Evolutionary conservation across 2,113 vertebrate genomes (phyloP), one percentile per base, ranked within the genome.

Genomic region (Cyrtonyx montezumae): DNA sequence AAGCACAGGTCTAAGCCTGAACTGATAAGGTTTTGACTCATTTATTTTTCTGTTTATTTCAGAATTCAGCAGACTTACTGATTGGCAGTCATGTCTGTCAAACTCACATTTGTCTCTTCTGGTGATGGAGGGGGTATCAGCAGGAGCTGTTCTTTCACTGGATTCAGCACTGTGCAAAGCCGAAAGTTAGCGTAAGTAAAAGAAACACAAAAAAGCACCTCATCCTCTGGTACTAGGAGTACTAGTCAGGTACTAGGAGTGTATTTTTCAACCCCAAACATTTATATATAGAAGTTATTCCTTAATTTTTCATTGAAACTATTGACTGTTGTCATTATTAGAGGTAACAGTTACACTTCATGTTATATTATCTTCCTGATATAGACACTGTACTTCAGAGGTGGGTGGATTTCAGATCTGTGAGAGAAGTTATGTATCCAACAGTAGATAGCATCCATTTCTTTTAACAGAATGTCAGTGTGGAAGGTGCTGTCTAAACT

Each of bases 81-180:
- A 26, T 21, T 4, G 26, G 53, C 62, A 70, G 21, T 53, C 95
- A 98, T 98, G 98, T 98, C 98, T 0, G 98, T 98, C 89, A 97
- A 98, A 37, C 84, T 98, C 88, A 98, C 97, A 1, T 98, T 98
- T 36, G 95, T 97, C 86, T 98, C 98, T 77, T 94, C 98, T 0
- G 94, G 96, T 58, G 98, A 98, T 0, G 96, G 97, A n/a, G 97
- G 91, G 13, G 91, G 92, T 8, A 93, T 98, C 95, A 97, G 97
- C 84, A 97, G 98, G 74, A 98, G 98, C 21, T 97, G 97, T 69
- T 98, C 98, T 92, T 98, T 98, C 32, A 97, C 98, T 0, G 98
- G 98, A 19, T 98, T 98, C 96, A 97, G 98, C 95, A 97, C 95
- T 0, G n/a, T 97, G 9, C 98, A 98, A 46, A 95, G 96, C 96